Percentiles rank a stretch among this genome's conserved stretches.
Conservation (phyloP, 2,797 vertebrate genomes). For the Acanthornis magna region DNA sequence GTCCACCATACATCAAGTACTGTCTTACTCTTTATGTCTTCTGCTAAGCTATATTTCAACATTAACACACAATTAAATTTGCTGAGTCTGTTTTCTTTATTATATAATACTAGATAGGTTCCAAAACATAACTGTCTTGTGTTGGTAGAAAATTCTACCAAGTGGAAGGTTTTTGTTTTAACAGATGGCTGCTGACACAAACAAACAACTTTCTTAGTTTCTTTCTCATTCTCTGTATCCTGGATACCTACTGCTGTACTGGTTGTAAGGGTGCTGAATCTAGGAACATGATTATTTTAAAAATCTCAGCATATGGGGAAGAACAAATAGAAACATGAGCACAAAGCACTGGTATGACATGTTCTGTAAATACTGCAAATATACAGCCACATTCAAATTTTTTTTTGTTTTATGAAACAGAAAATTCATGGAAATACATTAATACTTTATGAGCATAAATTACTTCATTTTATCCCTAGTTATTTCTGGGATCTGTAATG, state of each 20-base stretch:
- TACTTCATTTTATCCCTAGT: background rate
- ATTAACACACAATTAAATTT: background rate
- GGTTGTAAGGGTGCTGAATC: slow-evolving; percentile 40
- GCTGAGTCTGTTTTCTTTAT: background rate
- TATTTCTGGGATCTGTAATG: background rate
- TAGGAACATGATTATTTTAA: slow-evolving; percentile 54
- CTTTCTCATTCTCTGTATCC: slow-evolving; percentile 56
- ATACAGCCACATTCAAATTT: background rate
- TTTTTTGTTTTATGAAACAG: background rate
- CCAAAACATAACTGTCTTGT: background rate
- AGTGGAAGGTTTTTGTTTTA: slow-evolving; percentile 38
- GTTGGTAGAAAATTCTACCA: slow-evolving; percentile 18
- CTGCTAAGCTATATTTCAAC: background rate
- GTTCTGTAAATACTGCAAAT: slow-evolving; percentile 32
- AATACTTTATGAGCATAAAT: background rate
- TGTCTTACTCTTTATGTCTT: background rate
- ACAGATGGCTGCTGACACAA: slow-evolving; percentile 67
- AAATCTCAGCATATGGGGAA: slow-evolving; percentile 56
- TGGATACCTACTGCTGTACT: slow-evolving; percentile 56
- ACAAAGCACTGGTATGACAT: background rate
- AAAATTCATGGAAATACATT: background rate
- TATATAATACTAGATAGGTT: background rate
- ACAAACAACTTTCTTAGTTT: slow-evolving; percentile 50
- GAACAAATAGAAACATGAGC: slow-evolving; percentile 56
- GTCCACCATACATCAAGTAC: background rate